Percentiles rank a stretch among this genome's conserved stretches.
phyloP scores from a whole-genome alignment of 2,888 invertebrate genomes.

The Auanema sp. region DNA sequence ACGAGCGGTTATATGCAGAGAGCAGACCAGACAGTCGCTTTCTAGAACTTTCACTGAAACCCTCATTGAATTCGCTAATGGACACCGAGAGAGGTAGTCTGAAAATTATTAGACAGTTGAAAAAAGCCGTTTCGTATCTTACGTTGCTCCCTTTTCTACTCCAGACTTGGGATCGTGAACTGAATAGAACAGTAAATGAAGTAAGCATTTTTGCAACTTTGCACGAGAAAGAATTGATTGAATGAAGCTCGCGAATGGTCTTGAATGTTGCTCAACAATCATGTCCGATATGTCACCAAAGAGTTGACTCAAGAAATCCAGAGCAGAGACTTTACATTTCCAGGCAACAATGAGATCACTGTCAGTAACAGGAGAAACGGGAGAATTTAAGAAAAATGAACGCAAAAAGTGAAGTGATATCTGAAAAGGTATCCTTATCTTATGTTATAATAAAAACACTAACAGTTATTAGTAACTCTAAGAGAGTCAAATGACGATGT shows the following conservation, averaged over 20 bases:
- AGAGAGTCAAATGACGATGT: constrained; percentile 74
- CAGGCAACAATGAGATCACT: constrained; percentile 53
- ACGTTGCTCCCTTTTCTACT: constrained; percentile 8
- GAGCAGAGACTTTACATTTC: constrained; percentile 60
- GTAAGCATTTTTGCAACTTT: constrained; percentile 80
- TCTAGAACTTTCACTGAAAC: constrained; percentile 27
- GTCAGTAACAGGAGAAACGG: constrained; percentile 65
- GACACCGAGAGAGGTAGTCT: constrained; percentile 53
- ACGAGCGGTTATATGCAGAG: constrained; percentile 54
- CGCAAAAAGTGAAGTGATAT: constrained; percentile 76
- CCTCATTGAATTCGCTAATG: constrained; percentile 61
- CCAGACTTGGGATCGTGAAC: constrained; percentile 42
- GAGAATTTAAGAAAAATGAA: constrained; percentile 78
- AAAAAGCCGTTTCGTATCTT: not conserved
- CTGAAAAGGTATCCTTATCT: too few species aligned
- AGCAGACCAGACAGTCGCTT: constrained; percentile 46
- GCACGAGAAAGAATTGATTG: constrained; percentile 50
- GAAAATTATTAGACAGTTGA: constrained; percentile 13
- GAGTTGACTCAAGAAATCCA: constrained; percentile 59
- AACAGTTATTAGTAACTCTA: constrained; percentile 76
- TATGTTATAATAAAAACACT: not conserved
- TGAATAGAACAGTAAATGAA: constrained; percentile 80
- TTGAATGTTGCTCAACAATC: constrained; percentile 51
- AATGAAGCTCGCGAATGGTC: constrained; percentile 71
- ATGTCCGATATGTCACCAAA: constrained; percentile 51